phyloP scores from a whole-genome alignment of 2,888 invertebrate species.

The Stenodema calcarata region DNA sequence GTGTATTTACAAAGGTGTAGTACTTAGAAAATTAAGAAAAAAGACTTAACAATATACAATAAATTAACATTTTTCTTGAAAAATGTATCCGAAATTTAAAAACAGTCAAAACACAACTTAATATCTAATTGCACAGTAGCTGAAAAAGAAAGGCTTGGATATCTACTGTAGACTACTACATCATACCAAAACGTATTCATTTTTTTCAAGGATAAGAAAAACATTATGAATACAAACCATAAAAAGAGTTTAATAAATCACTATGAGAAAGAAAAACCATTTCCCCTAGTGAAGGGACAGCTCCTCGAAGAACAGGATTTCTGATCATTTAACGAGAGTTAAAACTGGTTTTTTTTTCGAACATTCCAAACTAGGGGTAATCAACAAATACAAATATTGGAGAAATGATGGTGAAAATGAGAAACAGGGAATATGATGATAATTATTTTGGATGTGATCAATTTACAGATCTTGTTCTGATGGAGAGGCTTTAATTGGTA shows the following conservation, averaged over 20 bases:
- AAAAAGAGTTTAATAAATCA: too few species aligned
- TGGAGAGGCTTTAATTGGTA: too few species aligned
- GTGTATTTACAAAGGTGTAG: slow-evolving; percentile 35
- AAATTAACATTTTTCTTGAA: slow-evolving; percentile 32
- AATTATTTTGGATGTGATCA: too few species aligned
- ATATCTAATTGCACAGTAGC: slow-evolving; percentile 38
- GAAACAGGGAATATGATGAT: too few species aligned
- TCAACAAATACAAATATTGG: neutral
- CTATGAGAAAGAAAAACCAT: neutral
- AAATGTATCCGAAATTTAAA: neutral
- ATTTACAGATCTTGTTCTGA: too few species aligned
- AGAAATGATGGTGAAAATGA: neutral
- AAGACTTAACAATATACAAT: slow-evolving; percentile 24
- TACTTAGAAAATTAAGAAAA: neutral
- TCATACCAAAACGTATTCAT: neutral
- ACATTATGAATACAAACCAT: neutral
- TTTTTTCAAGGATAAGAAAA: neutral
- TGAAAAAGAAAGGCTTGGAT: neutral
- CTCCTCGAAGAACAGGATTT: too few species aligned
- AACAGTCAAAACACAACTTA: slow-evolving; percentile 45
- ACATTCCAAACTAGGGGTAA: neutral
- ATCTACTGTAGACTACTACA: neutral
- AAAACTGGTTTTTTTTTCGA: neutral
- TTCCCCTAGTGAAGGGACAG: neutral
- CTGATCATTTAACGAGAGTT: neutral